Evolutionary conservation across 2,113 vertebrate species (phyloP), one percentile per base, ranked within the genome.

Genomic region (Bufo bufo): DNA sequence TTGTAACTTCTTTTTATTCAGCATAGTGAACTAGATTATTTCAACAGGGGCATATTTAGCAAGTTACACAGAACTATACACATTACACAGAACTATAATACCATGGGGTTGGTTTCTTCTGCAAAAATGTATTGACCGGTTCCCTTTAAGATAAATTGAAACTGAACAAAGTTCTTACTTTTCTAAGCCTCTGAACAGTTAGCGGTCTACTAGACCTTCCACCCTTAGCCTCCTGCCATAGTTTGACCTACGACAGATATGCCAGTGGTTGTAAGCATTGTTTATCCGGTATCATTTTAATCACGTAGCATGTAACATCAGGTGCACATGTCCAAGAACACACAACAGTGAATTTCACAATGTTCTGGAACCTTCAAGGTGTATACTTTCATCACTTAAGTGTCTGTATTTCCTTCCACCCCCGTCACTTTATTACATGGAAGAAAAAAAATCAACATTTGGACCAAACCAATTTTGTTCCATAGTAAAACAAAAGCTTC

Each of bases 401-500:
- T 71, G 82, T 52, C 74, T 89, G 50, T 77, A 84, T 74, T 89
- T 89, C 82, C 87, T 78, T 89, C 82, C 84, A 69, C 69, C 71
- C 87, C 82, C 78, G 56, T 72, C 81, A 89, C 87, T 84, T 84
- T 84, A 84, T 69, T 89, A 89, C 81, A 84, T 16, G 58, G 77
- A 16, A 58, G n/a, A 91, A 65, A 50, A n/a, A 63, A 91, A 66
- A 52, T 43, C 85, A 79, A 3, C 88, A 80, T 80, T 54, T 87
- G 81, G 90, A 90, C 2, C 63, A 91, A 89, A 78, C 71, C 17
- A 86, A 82, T 10, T 89, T 82, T 11, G 14, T 89, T 80, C 80
- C 85, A 90, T 91, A 91, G 91, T 63, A 66, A 82, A 90, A 92
- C 83, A 92, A 93, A 89, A 91, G 77, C 84, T 90, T 89, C 90